Evolutionary conservation across 2,888 invertebrate genomes (phyloP).

Genomic region (Hetaerina titia): DNA sequence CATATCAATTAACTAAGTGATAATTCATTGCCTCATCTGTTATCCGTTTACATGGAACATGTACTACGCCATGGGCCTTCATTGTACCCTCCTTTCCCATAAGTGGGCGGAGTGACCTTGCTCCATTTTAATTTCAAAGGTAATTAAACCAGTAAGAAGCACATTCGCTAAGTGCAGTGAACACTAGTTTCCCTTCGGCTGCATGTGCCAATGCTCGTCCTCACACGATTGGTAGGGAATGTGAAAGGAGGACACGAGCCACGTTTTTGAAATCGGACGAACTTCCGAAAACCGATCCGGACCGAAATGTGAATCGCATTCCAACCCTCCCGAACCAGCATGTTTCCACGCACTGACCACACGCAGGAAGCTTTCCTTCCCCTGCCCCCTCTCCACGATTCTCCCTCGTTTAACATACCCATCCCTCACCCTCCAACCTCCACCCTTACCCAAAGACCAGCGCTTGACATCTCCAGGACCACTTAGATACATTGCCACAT

Average conservation of each 20-base stretch:
- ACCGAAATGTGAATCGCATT: slow-evolving; percentile 28
- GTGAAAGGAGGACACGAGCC: not conserved
- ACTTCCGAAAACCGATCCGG: not conserved
- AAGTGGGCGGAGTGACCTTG: not conserved
- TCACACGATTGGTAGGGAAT: not conserved
- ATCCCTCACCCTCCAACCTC: not conserved
- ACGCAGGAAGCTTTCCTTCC: not conserved
- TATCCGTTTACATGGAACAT: not conserved
- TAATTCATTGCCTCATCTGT: not conserved
- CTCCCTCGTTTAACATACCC: not conserved
- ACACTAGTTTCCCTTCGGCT: not conserved
- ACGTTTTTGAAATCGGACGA: not conserved
- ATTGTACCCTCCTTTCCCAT: not conserved
- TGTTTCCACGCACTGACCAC: not conserved
- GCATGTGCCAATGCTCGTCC: not conserved
- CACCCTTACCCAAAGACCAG: not conserved
- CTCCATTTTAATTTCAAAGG: not conserved
- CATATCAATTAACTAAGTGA: no score
- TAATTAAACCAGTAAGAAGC: not conserved
- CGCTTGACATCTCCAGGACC: not conserved
- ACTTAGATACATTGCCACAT: not conserved
- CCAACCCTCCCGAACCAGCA: not conserved
- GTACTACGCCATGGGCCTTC: not conserved
- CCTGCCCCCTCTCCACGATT: not conserved
- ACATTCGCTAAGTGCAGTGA: not conserved